A percentile compares a stretch with the other conserved stretches of the same genome.
These are phyloP conservation scores for Andrena hattorfiana DNA, from an alignment of 2,888 invertebrate species.

Conservation along the genomic window DNA sequence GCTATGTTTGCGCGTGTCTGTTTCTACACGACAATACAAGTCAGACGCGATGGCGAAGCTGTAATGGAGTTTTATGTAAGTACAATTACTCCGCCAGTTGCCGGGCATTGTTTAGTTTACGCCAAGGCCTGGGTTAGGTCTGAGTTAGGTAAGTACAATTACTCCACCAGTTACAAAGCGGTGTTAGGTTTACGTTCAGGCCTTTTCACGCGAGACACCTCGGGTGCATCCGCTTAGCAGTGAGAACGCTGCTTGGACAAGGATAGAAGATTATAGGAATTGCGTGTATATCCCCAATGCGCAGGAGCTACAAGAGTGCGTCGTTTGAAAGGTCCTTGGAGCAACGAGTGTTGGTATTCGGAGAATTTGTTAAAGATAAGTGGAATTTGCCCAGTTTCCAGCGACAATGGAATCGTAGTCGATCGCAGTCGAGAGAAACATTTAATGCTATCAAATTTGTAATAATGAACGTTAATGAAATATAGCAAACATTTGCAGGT, in stretches of 20 bases:
- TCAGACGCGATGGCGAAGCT: constrained; percentile 32
- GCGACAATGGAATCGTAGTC: neutral
- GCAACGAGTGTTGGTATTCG: neutral
- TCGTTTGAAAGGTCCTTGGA: too few species aligned
- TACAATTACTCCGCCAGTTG: constrained; percentile 5
- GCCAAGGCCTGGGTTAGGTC: too few species aligned
- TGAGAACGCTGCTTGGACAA: too few species aligned
- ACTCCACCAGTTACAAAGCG: neutral
- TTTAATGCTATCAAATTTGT: neutral
- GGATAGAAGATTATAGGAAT: too few species aligned
- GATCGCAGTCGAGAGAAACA: neutral
- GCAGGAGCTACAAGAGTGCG: too few species aligned
- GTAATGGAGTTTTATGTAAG: constrained; percentile 8
- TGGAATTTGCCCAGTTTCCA: constrained; percentile 3
- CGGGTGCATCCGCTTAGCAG: too few species aligned
- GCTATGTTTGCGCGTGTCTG: constrained; percentile 8
- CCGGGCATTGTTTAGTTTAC: too few species aligned
- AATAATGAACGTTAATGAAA: neutral
- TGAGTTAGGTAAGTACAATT: too few species aligned
- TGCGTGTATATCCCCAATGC: too few species aligned
- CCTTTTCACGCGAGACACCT: too few species aligned
- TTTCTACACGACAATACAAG: constrained; percentile 23
- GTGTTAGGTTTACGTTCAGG: neutral
- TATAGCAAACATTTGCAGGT: too few species aligned
- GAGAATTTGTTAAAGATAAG: neutral